Evolutionary conservation across 2,888 invertebrate species (phyloP).

Genomic region (Opisthograptis luteolata): DNA sequence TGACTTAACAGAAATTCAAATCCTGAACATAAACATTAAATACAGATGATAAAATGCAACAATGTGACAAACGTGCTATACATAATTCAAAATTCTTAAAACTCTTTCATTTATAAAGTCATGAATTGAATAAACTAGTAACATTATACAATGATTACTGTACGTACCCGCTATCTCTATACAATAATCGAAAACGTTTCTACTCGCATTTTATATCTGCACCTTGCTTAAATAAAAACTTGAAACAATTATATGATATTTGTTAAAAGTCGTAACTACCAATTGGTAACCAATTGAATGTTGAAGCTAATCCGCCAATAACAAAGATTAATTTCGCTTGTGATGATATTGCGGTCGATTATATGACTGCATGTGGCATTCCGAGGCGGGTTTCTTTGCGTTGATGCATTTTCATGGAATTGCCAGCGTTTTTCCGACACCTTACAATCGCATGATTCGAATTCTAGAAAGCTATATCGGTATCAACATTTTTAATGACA

Average conservation of each 20-base stretch:
- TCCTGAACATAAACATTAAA: neutral
- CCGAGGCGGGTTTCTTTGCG: slow-evolving; percentile 75
- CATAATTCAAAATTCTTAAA: slow-evolving; percentile 7
- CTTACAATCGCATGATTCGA: slow-evolving; percentile 80
- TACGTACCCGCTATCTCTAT: slow-evolving; percentile 47
- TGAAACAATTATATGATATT: slow-evolving; percentile 75
- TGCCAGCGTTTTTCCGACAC: slow-evolving; percentile 81
- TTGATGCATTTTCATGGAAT: slow-evolving; percentile 81
- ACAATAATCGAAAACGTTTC: slow-evolving; percentile 54
- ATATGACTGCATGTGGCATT: slow-evolving; percentile 72
- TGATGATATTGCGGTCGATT: slow-evolving; percentile 61
- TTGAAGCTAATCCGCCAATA: slow-evolving; percentile 62
- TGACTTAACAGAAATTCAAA: neutral
- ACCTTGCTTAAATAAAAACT: slow-evolving; percentile 81
- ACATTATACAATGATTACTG: slow-evolving; percentile 20
- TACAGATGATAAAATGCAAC: neutral
- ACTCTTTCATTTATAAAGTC: slow-evolving; percentile 14
- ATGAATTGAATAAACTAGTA: slow-evolving; percentile 20
- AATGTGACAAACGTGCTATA: neutral
- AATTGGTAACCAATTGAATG: slow-evolving; percentile 65
- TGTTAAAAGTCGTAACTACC: slow-evolving; percentile 66
- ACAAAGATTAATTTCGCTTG: slow-evolving; percentile 71
- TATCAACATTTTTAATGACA: slow-evolving; percentile 55
- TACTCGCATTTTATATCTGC: slow-evolving; percentile 72
- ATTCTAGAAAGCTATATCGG: slow-evolving; percentile 79